phyloP scores from a whole-genome alignment of 2,113 vertebrate species.

The Gavialis gangeticus region DNA sequence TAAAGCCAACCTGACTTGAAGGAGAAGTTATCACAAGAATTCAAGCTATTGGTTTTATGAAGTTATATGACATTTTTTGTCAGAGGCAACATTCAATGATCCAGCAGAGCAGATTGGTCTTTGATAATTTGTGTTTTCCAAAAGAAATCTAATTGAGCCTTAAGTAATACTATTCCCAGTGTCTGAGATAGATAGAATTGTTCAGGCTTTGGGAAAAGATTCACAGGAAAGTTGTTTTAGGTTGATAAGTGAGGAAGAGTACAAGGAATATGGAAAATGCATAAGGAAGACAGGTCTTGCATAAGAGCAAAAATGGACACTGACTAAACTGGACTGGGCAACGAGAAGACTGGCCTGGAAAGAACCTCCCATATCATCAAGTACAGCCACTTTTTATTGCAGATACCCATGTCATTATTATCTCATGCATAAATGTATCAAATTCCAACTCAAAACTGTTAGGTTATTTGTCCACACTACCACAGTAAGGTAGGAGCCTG shows the following conservation, averaged over 20 bases:
- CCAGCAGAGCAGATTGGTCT: neutral
- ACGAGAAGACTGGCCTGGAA: neutral
- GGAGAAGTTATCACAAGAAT: neutral
- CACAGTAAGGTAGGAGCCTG: conserved; percentile 14
- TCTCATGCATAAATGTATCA: neutral
- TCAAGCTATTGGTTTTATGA: neutral
- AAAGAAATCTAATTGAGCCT: neutral
- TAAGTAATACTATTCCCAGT: neutral
- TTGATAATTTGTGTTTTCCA: neutral
- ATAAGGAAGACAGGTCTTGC: neutral
- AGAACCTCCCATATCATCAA: neutral
- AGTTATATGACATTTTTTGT: neutral
- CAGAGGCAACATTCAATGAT: neutral
- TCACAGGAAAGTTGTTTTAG: neutral
- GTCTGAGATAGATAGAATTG: neutral
- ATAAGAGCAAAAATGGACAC: neutral
- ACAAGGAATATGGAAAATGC: neutral
- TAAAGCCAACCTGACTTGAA: neutral
- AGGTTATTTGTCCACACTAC: neutral
- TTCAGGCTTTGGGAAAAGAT: neutral
- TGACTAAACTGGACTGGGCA: neutral
- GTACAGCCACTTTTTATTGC: neutral
- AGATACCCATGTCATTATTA: neutral
- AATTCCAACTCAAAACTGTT: neutral
- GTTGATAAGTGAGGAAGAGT: neutral